Percentiles rank a stretch among this genome's conserved stretches.
phyloP scores from a whole-genome alignment of 2,113 vertebrate genomes.

The Tragelaphus strepsiceros region DNA sequence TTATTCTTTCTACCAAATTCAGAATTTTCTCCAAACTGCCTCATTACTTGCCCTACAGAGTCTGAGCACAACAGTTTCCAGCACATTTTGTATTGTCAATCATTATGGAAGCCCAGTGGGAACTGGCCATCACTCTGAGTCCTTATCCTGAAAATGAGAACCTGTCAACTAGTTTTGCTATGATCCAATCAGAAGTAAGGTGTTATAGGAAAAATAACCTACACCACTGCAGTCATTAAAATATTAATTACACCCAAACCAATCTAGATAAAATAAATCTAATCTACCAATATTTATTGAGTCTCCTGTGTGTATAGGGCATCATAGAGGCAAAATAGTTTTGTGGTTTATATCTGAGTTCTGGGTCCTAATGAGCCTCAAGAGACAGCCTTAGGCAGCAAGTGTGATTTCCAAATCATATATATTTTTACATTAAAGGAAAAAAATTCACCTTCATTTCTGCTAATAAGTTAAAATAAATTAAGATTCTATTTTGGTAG shows the following conservation, averaged over 20 bases:
- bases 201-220: not conserved
- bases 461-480: not conserved
- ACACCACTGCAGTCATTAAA: not conserved
- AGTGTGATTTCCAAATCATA: not conserved
- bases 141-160: not conserved
- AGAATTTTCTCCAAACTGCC: not conserved
- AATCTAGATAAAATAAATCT: not conserved
- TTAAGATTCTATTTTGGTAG: not conserved
- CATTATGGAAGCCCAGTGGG: not conserved
- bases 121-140: not conserved
- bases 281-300: not conserved
- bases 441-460: not conserved
- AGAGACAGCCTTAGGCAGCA: not conserved
- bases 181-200: not conserved
- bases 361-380: not conserved
- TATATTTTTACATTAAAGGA: conserved; percentile 16
- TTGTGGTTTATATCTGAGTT: not conserved
- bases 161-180: not conserved
- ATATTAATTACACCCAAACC: not conserved
- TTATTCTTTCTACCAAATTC: conserved; percentile 27
- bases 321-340: not conserved
- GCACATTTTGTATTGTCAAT: not conserved
- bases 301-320: not conserved
- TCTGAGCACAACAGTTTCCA: not conserved
- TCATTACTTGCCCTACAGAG: conserved; percentile 16